Evolutionary conservation across 2,797 vertebrate species (phyloP).

Genomic region (Orestias chungarensis): DNA sequence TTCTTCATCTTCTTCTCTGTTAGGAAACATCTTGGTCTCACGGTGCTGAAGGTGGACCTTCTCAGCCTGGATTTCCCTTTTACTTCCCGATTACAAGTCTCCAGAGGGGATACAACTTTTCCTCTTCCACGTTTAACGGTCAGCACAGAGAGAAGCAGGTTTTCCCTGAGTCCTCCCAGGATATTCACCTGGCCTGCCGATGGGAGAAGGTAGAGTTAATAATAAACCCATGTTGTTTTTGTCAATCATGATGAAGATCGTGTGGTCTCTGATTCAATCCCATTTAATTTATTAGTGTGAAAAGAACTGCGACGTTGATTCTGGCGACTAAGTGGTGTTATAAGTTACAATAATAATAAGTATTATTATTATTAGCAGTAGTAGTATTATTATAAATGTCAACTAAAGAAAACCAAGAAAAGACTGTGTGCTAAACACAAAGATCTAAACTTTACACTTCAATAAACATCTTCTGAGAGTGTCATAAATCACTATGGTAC

Average conservation of each 20-base stretch:
- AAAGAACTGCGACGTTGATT: not conserved
- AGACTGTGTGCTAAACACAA: not conserved
- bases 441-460: not conserved
- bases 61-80: conserved; percentile 86
- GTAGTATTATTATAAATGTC: not conserved
- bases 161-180: conserved; percentile 83
- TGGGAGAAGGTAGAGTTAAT: conserved; percentile 87
- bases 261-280: not conserved
- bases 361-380: too few relatives aligned
- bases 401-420: not conserved
- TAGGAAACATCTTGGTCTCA: conserved; percentile 85
- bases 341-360: too few relatives aligned
- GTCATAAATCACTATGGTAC: not conserved
- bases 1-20: not conserved
- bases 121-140: conserved; percentile 83
- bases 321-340: conserved; percentile 8
- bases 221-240: too few relatives aligned
- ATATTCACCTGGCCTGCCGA: conserved; percentile 89
- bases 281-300: not conserved
- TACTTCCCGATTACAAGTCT: conserved; percentile 86
- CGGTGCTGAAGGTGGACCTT: conserved; percentile 82
- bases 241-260: not conserved
- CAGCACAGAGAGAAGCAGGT: conserved; percentile 84
- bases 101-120: conserved; percentile 82
- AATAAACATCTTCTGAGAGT: too few relatives aligned